phyloP scores from a whole-genome alignment of 2,888 invertebrate genomes.

The Sphinx pinastri region DNA sequence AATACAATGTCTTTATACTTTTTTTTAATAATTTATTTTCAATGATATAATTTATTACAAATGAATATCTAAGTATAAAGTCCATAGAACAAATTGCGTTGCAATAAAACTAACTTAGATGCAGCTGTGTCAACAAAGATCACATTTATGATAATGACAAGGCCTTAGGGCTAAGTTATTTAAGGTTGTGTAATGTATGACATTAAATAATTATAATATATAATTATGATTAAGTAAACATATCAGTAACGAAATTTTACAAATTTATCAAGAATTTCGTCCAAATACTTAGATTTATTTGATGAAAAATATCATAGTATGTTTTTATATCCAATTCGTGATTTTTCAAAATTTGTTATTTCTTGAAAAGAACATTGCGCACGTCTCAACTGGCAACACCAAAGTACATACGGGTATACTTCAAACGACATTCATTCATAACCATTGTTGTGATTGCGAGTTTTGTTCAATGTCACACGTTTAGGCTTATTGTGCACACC shows the following conservation, averaged over 20 bases:
- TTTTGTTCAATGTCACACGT: conserved; percentile 69
- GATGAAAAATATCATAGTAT: no score
- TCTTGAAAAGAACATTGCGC: no score
- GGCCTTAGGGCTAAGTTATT: not conserved
- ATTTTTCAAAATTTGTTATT: no score
- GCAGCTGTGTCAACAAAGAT: conserved; percentile 13
- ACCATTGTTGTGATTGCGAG: conserved; percentile 71
- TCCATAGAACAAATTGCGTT: not conserved
- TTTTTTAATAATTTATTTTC: not conserved
- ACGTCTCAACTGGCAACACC: conserved; percentile 21
- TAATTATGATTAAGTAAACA: not conserved
- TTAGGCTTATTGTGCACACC: not conserved
- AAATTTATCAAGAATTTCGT: no score
- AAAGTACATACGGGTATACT: conserved; percentile 21
- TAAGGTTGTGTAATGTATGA: conserved; percentile 4
- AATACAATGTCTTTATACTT: not conserved
- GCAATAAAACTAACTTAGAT: conserved; percentile 1
- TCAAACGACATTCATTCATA: conserved; percentile 65
- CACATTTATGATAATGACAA: conserved; percentile 9
- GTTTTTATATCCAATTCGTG: no score
- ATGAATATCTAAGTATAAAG: not conserved
- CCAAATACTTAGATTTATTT: no score
- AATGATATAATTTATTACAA: no score
- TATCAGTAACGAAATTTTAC: no score
- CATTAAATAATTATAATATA: not conserved